Percentiles rank a stretch among this genome's conserved stretches.
These are phyloP conservation scores for Hydrophis major DNA, from an alignment of 2,797 vertebrate species.

Conservation along the genomic window DNA sequence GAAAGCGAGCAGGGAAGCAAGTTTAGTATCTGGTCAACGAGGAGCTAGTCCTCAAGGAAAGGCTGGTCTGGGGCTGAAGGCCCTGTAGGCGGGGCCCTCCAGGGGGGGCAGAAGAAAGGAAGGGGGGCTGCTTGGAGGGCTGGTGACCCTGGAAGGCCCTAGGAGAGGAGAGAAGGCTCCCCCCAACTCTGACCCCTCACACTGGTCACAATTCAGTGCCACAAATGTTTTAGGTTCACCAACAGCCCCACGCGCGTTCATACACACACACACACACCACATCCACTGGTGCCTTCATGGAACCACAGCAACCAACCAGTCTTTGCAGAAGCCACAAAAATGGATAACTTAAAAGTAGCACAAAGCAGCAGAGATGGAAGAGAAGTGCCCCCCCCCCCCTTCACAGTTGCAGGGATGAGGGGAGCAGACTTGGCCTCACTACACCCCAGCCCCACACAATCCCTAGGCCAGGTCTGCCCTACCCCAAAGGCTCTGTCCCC, in stretches of 20 bases:
- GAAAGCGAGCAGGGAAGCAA: constrained; percentile 88
- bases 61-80: constrained; percentile 72
- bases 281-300: neutral
- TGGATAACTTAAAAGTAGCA: neutral
- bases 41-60: constrained; percentile 81
- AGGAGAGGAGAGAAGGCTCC: constrained; percentile 80
- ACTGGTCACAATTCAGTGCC: constrained; percentile 73
- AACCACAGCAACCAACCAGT: neutral
- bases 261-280: neutral
- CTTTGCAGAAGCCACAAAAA: constrained; percentile 50
- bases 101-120: constrained; percentile 64
- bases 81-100: neutral
- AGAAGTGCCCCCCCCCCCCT: neutral
- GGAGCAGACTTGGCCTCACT: neutral
- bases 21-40: constrained; percentile 78
- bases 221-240: constrained; percentile 44
- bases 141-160: constrained; percentile 86
- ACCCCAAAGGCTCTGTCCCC: neutral
- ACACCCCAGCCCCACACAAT: neutral
- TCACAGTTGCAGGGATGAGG: neutral
- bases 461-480: neutral
- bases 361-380: neutral
- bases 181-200: constrained; percentile 33
- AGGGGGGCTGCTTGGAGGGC: constrained; percentile 67
- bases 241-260: neutral